These are phyloP conservation scores for Penaeus japonicus DNA, from an alignment of 1,140 invertebrate species.

Conservation along the genomic window DNA sequence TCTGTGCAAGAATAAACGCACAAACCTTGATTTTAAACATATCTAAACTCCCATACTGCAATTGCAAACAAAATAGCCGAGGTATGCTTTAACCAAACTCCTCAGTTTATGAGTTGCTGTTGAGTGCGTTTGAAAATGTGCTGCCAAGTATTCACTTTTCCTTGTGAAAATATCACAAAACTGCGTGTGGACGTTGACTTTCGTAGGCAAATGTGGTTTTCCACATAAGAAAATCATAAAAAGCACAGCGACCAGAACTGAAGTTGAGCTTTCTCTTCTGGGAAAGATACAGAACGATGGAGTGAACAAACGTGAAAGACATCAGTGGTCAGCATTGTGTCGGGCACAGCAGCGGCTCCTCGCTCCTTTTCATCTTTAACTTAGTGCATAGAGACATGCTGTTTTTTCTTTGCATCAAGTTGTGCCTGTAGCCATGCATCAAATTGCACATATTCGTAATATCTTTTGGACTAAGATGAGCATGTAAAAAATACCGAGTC, in stretches of 20 bases:
- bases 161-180: constrained; percentile 48
- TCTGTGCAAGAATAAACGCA: too few species aligned
- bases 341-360: too few species aligned
- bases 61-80: too few species aligned
- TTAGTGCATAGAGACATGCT: too few species aligned
- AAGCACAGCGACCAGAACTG: background rate
- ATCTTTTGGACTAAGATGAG: too few species aligned
- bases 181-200: constrained; percentile 21
- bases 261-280: constrained; percentile 40
- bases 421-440: too few species aligned
- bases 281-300: constrained; percentile 16
- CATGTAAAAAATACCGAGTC: too few species aligned
- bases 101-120: constrained; percentile 34
- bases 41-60: too few species aligned
- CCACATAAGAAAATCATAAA: constrained; percentile 24
- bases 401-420: too few species aligned
- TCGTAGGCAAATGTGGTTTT: constrained; percentile 31
- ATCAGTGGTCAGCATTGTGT: background rate
- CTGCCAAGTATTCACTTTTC: constrained; percentile 52
- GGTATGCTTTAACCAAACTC: background rate
- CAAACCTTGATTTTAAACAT: too few species aligned
- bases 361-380: too few species aligned
- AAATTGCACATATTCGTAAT: too few species aligned
- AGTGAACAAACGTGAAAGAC: constrained; percentile 47
- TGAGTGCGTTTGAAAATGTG: constrained; percentile 50